Evolutionary conservation across 2,888 invertebrate species (phyloP).

Genomic region (Caenorhabditis becei): DNA sequence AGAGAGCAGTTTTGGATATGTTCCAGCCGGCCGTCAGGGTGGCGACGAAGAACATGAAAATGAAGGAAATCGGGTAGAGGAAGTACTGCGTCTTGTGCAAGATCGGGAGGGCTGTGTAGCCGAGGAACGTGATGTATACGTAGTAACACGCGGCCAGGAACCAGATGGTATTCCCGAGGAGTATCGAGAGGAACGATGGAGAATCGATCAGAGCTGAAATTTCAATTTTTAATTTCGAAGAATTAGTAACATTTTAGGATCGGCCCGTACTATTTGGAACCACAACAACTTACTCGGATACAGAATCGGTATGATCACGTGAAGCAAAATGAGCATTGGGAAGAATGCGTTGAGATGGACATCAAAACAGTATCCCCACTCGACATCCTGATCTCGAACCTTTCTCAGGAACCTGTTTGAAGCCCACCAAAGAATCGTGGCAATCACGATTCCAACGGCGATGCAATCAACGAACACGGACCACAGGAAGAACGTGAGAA

Average conservation of each 20-base stretch:
- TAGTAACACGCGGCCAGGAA: conserved; percentile 92
- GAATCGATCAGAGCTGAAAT: conserved; percentile 88
- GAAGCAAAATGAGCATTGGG: conserved; percentile 94
- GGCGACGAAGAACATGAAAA: conserved; percentile 88
- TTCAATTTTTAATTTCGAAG: background rate
- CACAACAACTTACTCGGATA: conserved; percentile 85
- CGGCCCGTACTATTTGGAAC: too few relatives aligned
- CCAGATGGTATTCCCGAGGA: conserved; percentile 95
- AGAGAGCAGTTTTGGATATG: conserved; percentile 83
- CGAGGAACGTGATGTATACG: conserved; percentile 96
- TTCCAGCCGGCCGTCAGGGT: conserved; percentile 90
- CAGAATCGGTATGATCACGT: conserved; percentile 92
- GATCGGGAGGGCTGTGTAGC: conserved; percentile 93
- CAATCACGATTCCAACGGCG: conserved; percentile 90
- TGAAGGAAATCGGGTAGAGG: conserved; percentile 89
- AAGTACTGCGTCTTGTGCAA: conserved; percentile 90
- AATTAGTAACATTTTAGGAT: too few relatives aligned
- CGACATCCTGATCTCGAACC: conserved; percentile 87
- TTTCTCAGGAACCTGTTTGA: conserved; percentile 89
- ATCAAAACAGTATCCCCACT: conserved; percentile 99
- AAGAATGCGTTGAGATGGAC: conserved; percentile 99
- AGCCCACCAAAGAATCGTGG: conserved; percentile 89
- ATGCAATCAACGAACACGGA: conserved; percentile 96
- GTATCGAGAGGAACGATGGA: conserved; percentile 88
- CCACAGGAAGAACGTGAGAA: conserved; percentile 91